phyloP scores from a whole-genome alignment of 2,888 invertebrate genomes.

The Aphodius sticticus region DNA sequence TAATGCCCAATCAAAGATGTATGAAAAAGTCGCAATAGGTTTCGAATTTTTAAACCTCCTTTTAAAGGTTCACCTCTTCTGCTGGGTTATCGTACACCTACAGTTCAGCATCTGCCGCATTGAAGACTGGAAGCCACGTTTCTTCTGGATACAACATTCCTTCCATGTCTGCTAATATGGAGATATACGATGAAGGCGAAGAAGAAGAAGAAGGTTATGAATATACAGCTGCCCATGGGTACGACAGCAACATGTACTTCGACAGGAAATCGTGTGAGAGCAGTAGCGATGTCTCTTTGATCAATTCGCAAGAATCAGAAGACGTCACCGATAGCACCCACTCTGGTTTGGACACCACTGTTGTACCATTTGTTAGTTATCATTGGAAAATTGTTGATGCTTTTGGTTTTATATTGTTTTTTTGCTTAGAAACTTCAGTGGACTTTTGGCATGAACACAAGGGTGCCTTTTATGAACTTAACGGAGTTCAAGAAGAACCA shows the following conservation, averaged over 20 bases:
- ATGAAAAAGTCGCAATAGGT: too few relatives aligned
- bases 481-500: slow-evolving; percentile 62
- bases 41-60: background rate
- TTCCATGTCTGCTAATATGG: background rate
- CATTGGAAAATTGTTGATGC: background rate
- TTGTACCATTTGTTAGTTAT: slow-evolving; percentile 35
- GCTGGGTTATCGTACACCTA: background rate
- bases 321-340: slow-evolving; percentile 24
- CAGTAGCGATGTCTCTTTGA: slow-evolving; percentile 12
- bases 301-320: slow-evolving; percentile 27
- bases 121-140: background rate
- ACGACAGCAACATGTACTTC: slow-evolving; percentile 14
- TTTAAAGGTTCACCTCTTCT: background rate
- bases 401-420: slow-evolving; percentile 24
- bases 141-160: background rate
- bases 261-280: slow-evolving; percentile 6
- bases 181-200: background rate
- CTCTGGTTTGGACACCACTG: slow-evolving; percentile 30
- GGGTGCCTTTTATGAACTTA: slow-evolving; percentile 68
- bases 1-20: too few relatives aligned
- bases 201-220: background rate
- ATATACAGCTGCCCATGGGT: background rate
- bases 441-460: slow-evolving; percentile 70
- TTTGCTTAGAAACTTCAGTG: slow-evolving; percentile 65
- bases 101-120: background rate